Evolutionary conservation across 2,797 vertebrate species (phyloP).

Genomic region (Hemibagrus guttatus): DNA sequence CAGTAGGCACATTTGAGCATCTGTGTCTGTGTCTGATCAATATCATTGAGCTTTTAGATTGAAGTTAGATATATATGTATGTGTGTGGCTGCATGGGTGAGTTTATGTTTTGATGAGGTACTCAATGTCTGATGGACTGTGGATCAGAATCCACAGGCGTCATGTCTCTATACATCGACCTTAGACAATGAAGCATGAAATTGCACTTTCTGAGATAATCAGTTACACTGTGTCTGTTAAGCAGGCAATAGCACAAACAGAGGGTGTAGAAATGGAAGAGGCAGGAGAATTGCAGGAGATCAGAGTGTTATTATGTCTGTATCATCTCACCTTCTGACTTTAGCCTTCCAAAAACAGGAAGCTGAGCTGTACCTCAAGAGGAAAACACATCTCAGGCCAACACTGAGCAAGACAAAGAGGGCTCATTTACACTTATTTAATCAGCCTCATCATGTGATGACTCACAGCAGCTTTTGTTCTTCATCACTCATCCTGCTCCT

Average conservation of each 20-base stretch:
- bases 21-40: constrained; percentile 37
- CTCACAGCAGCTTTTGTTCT: constrained; percentile 8
- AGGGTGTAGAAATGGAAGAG: background rate
- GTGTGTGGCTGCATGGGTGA: background rate
- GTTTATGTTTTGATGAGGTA: constrained; percentile 32
- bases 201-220: constrained; percentile 32
- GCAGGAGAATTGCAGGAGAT: background rate
- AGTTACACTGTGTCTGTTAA: constrained; percentile 14
- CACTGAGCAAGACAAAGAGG: constrained; percentile 40
- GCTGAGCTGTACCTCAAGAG: constrained; percentile 52
- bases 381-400: constrained; percentile 49
- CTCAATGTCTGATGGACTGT: constrained; percentile 35
- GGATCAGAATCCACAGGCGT: constrained; percentile 23
- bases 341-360: constrained; percentile 51
- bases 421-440: constrained; percentile 32
- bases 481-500: constrained; percentile 10
- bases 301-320: constrained; percentile 6
- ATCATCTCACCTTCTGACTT: constrained; percentile 41
- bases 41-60: constrained; percentile 25
- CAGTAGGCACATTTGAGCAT: constrained; percentile 32
- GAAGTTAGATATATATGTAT: background rate
- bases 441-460: constrained; percentile 21
- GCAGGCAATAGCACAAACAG: constrained; percentile 2
- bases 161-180: constrained; percentile 29
- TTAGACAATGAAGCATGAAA: constrained; percentile 34